Percentiles rank a stretch among this genome's conserved stretches.
phyloP scores from a whole-genome alignment of 35 echinoderm and acorn worm genomes.

The Hemicentrotus pulcherrimus region DNA sequence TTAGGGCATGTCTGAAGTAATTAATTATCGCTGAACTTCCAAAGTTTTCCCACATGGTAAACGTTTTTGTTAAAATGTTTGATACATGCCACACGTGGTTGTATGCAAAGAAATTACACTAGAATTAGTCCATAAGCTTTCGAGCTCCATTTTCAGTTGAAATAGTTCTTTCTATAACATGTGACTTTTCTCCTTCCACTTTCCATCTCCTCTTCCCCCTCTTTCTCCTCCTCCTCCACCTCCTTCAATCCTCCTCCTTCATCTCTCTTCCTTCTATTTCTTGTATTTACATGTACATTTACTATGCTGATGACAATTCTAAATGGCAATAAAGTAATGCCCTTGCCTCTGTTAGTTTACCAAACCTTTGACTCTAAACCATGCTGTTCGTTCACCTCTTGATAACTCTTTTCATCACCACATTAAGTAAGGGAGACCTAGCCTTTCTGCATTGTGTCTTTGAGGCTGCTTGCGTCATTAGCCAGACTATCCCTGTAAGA shows the following conservation, averaged over 20 bases:
- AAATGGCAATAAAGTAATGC: too few relatives aligned
- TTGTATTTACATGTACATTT: too few relatives aligned
- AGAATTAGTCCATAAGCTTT: not conserved
- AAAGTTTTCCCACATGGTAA: not conserved
- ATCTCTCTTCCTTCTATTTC: too few relatives aligned
- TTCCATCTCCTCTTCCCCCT: too few relatives aligned
- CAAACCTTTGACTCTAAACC: too few relatives aligned
- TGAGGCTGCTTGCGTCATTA: not conserved
- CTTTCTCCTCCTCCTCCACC: too few relatives aligned
- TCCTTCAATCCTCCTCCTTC: too few relatives aligned
- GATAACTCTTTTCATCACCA: too few relatives aligned
- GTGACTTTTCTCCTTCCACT: too few relatives aligned
- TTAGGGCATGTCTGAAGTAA: not conserved
- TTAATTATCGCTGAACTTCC: not conserved
- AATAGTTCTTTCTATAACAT: not conserved
- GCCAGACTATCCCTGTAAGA: not conserved
- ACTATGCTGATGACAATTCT: too few relatives aligned
- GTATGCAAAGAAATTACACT: not conserved
- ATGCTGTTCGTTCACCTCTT: too few relatives aligned
- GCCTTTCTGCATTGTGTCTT: not conserved
- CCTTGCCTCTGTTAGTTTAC: too few relatives aligned
- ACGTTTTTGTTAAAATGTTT: not conserved
- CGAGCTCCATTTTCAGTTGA: not conserved
- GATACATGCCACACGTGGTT: not conserved
- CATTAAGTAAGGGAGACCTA: not conserved